Conservation (phyloP, 2,113 vertebrate genomes). For the Ia io region DNA sequence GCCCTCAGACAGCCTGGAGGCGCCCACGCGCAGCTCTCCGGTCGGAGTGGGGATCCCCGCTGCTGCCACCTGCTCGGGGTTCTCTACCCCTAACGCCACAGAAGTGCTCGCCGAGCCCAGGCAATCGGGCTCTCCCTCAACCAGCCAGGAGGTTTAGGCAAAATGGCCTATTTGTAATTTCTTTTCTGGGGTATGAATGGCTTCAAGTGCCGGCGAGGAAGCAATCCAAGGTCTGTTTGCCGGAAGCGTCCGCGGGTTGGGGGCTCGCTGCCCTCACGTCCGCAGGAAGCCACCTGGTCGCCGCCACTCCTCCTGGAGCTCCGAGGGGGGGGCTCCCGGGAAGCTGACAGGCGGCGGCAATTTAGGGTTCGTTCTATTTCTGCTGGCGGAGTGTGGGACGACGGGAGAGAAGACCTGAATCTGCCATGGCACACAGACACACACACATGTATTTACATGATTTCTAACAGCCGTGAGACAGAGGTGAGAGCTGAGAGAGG, state of each 20-base stretch:
- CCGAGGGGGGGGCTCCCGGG: neutral
- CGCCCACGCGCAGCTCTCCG: accelerated
- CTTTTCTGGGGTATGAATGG: neutral
- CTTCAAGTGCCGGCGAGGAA: neutral
- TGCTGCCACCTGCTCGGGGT: accelerated
- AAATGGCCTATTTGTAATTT: neutral
- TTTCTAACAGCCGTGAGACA: neutral
- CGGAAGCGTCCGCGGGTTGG: neutral
- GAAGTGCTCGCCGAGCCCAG: neutral
- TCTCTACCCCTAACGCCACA: neutral
- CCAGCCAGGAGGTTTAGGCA: neutral
- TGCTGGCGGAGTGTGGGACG: constrained; percentile 12
- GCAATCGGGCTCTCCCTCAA: neutral
- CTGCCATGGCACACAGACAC: neutral
- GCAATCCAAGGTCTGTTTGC: neutral
- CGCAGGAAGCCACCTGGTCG: neutral
- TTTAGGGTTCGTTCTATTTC: constrained; percentile 29
- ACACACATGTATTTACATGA: neutral
- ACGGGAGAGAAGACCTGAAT: neutral
- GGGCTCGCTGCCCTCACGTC: neutral
- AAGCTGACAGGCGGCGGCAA: constrained; percentile 36
- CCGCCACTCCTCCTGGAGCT: constrained; percentile 30
- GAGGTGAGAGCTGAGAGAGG: neutral
- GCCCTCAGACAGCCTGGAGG: too few relatives aligned
- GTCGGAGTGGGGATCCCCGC: neutral